Conservation (phyloP, 2,113 vertebrate genomes). For the Chamaetylas fuelleborni region DNA sequence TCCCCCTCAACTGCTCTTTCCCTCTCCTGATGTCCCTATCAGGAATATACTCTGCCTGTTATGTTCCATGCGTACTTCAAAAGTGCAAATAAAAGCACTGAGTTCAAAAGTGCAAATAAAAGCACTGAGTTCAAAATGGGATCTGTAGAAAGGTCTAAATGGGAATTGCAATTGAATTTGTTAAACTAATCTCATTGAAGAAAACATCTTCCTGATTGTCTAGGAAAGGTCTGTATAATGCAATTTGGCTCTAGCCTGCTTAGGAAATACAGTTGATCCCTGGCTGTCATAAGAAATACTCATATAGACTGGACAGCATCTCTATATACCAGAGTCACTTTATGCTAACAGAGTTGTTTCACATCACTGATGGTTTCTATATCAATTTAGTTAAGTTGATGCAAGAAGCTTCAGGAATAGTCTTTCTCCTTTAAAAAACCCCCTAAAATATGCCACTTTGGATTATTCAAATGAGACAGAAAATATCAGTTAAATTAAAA, state of each 20-base stretch:
- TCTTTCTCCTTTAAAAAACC: background rate
- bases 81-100: background rate
- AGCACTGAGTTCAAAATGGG: background rate
- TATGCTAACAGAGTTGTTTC: background rate
- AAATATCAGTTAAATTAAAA: background rate
- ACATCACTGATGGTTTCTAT: background rate
- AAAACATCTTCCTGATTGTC: background rate
- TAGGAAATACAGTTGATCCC: background rate
- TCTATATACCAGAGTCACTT: background rate
- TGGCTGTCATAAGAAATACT: background rate
- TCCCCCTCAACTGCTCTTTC: background rate
- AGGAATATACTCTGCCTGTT: background rate
- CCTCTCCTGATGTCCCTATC: background rate
- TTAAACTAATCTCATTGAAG: background rate
- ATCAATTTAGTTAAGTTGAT: background rate
- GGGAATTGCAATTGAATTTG: background rate
- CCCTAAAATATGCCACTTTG: background rate
- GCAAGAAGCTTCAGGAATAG: background rate
- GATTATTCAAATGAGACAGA: background rate
- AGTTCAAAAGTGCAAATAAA: background rate
- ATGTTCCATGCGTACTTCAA: background rate
- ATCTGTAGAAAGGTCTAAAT: background rate
- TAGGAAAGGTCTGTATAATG: background rate
- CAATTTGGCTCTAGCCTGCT: background rate
- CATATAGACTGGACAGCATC: background rate